phyloP scores from a whole-genome alignment of 64 coral and sea anemone genomes.

The Actinia tenebrosa region DNA sequence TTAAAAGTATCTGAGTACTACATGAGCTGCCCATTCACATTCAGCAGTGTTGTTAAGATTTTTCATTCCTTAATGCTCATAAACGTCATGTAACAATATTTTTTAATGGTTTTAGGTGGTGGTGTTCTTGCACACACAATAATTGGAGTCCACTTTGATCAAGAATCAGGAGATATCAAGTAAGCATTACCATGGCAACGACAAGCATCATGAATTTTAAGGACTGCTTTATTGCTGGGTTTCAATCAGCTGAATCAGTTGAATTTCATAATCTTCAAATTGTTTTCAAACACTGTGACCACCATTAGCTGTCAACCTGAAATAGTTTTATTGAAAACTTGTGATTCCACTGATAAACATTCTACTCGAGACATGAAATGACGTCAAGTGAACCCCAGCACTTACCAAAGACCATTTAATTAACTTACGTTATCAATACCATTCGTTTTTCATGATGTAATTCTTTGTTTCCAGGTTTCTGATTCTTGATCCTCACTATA shows the following conservation, averaged over 20 bases:
- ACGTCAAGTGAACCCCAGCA: too few species aligned
- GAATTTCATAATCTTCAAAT: too few species aligned
- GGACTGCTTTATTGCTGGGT: too few species aligned
- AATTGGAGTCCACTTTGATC: conserved; percentile 87
- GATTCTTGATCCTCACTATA: conserved; percentile 98
- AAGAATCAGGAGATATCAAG: conserved; percentile 87
- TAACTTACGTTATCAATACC: neutral
- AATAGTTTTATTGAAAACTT: too few species aligned
- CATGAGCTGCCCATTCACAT: too few species aligned
- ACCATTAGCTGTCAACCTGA: too few species aligned
- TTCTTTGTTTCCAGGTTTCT: conserved; percentile 60
- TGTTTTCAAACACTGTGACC: too few species aligned
- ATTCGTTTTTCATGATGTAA: neutral
- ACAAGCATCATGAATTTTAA: neutral
- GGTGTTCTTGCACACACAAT: conserved; percentile 97
- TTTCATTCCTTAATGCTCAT: neutral
- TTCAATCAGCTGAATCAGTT: too few species aligned
- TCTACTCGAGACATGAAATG: too few species aligned
- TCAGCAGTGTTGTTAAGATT: neutral
- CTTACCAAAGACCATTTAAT: too few species aligned
- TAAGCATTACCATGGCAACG: conserved; percentile 18
- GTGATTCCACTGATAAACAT: too few species aligned
- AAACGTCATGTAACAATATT: conserved; percentile 14
- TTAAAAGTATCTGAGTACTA: neutral
- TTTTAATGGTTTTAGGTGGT: conserved; percentile 47